Evolutionary conservation across 2,113 vertebrate species (phyloP).

Genomic region (Gadus chalcogrammus): DNA sequence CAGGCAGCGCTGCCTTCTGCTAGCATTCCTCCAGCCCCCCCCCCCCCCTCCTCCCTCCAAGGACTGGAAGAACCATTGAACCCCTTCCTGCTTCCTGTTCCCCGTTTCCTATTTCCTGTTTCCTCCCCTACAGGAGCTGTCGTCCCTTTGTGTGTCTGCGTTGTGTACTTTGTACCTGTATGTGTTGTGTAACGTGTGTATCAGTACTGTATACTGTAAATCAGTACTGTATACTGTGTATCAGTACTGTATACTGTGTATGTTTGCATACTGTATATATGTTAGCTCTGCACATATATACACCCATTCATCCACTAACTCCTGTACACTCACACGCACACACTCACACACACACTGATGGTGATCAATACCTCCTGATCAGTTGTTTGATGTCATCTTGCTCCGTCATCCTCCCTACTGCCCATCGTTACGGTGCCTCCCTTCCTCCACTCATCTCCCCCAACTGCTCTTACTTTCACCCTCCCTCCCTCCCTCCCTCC

Average conservation of each 20-base stretch:
- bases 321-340: background rate
- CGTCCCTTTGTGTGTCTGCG: background rate
- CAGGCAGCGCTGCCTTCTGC: slow-evolving; percentile 35
- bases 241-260: background rate
- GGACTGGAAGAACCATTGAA: no score
- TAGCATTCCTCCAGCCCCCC: no score
- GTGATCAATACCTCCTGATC: slow-evolving; percentile 8
- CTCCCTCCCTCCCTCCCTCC: no score
- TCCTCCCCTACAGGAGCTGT: background rate
- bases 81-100: no score
- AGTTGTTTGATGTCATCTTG: background rate
- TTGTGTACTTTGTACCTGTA: background rate
- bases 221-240: background rate
- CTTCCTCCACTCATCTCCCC: no score
- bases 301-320: slow-evolving; percentile 41
- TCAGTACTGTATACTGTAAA: background rate
- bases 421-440: no score
- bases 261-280: slow-evolving; percentile 74
- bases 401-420: background rate
- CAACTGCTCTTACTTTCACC: no score
- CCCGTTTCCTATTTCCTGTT: no score
- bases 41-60: no score
- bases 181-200: background rate
- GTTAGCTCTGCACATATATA: slow-evolving; percentile 74
- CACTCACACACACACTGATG: background rate